Evolutionary conservation across 2,113 vertebrate species (phyloP), one percentile per base, ranked within the genome.

Genomic region (Planiliza haematocheilus): DNA sequence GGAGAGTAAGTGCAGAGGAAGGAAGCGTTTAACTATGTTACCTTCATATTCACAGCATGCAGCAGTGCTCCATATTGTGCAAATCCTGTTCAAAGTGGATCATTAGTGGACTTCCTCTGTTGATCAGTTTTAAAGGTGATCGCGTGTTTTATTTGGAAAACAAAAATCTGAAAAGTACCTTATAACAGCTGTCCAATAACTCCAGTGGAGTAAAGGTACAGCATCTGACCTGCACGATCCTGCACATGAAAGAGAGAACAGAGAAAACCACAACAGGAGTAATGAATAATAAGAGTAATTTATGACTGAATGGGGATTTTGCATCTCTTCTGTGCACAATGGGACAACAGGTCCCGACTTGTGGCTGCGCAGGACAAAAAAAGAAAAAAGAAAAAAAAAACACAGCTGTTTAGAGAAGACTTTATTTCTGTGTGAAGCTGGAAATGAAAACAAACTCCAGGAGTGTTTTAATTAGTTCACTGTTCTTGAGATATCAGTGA

Each of bases 381-480:
- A 30, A 43, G 16, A 45, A 30, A 2, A n/a, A 13, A 74, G 60
- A 65, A 41, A 49, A 61, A 24, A 45, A 61, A 79, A 52, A 75
- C 52, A 51, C 65, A 86, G 82, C 78, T 80, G 79, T 86, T 86
- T 76, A 56, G 81, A 37, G 69, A 68, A 74, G 69, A 75, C 87
- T 81, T 89, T 79, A 85, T 91, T 89, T 88, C 75, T 84, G 76
- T 81, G 79, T 76, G 71, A 77, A 64, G 76, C 83, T 75, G 71
- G 59, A 83, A 89, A 87, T 79, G 72, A 82, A 90, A 93, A 92
- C 88, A 89, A 89, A 90, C 84, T 66, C 50, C 62, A 37, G 76
- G 81, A 79, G 85, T 82, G 87, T 90, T 90, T 91, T 92, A 92
- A 91, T 93, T 90, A 93, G 84, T 89, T 90, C 86, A 83, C 87